A percentile compares a stretch with the other conserved stretches of the same genome.
Evolutionary conservation across 2,797 vertebrate species (phyloP).

Genomic region (Morus bassanus): DNA sequence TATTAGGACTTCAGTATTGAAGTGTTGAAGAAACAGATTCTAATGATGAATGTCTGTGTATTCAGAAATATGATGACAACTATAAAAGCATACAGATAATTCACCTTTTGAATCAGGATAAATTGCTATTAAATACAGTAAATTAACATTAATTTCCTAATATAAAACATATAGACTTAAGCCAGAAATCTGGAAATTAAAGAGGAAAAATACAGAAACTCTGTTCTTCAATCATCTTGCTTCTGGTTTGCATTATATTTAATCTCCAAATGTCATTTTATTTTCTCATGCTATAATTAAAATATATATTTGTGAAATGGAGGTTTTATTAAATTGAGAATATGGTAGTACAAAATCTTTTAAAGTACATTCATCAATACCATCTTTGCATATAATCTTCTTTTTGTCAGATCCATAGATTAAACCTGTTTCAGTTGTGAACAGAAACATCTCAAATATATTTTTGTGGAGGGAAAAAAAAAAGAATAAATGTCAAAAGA

Average conservation of each 20-base stretch:
- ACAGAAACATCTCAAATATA: background rate
- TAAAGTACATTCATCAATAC: background rate
- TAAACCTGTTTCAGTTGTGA: background rate
- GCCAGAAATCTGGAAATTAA: background rate
- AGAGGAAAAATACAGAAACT: background rate
- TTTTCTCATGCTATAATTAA: background rate
- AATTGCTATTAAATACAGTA: background rate
- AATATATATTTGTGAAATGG: background rate
- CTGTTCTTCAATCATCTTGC: background rate
- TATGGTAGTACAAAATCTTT: background rate
- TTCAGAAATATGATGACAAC: background rate
- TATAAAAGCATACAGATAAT: background rate
- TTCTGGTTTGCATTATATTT: background rate
- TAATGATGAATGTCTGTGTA: background rate
- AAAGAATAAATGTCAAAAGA: background rate
- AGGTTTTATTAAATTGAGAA: constrained; percentile 8
- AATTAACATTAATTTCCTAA: background rate
- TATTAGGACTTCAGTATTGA: background rate
- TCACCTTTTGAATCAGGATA: background rate
- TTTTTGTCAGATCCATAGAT: background rate
- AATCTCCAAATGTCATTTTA: background rate
- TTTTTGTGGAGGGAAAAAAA: background rate
- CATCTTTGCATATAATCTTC: background rate
- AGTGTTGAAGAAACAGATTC: background rate
- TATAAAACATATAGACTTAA: background rate